A percentile compares a stretch with the other conserved stretches of the same genome.
Conservation (phyloP, 2,113 vertebrate species). For the Eonycteris spelaea region DNA sequence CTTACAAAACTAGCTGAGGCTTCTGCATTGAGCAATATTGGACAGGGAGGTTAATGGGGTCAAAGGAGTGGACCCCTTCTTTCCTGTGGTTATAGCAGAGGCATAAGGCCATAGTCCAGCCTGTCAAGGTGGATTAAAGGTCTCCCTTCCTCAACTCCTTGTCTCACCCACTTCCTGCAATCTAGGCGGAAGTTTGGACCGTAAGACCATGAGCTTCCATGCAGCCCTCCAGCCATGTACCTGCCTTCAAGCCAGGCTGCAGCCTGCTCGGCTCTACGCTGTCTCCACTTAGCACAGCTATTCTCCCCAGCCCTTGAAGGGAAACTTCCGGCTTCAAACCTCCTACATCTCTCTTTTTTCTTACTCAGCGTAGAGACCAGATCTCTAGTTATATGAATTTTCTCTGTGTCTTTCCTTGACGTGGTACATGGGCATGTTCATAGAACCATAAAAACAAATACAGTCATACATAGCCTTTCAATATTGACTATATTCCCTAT, state of each 20-base stretch:
- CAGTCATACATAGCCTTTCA: background rate
- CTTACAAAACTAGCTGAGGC: background rate
- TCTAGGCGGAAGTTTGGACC: background rate
- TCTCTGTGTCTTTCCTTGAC: background rate
- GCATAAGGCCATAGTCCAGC: background rate
- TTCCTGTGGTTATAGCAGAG: background rate
- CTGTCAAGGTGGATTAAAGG: background rate
- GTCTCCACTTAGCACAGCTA: background rate
- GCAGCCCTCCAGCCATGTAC: fast-evolving
- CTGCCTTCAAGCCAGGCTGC: background rate
- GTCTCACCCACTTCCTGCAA: background rate
- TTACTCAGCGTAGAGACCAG: background rate
- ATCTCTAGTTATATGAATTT: background rate
- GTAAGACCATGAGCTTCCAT: background rate
- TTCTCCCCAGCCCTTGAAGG: background rate
- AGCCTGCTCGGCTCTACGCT: background rate
- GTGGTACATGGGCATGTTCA: background rate
- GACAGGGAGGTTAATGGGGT: background rate
- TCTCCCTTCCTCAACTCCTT: background rate
- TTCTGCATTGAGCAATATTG: background rate
- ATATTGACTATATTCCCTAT: too few species aligned
- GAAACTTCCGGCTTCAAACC: background rate
- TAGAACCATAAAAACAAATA: background rate
- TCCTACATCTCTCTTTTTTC: background rate
- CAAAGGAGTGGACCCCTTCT: background rate